Evolutionary conservation across 2,113 vertebrate species (phyloP).

Genomic region (Pyxicephalus adspersus): DNA sequence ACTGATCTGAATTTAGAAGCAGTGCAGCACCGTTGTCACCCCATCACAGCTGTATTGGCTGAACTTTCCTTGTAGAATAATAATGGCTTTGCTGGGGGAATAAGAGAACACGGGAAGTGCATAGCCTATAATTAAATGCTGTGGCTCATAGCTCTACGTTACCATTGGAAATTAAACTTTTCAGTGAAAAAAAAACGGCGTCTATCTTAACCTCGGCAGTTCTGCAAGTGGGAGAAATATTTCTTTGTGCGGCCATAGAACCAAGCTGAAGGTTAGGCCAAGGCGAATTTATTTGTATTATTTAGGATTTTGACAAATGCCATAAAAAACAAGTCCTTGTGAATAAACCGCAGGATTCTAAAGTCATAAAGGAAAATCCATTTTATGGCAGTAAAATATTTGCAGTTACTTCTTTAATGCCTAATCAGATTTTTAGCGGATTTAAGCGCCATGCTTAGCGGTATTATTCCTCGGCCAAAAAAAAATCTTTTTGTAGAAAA

Average conservation of each 20-base stretch:
- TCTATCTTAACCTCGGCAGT: not conserved
- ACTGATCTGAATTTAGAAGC: too few relatives aligned
- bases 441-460: too few relatives aligned
- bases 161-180: too few relatives aligned
- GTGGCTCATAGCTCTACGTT: too few relatives aligned
- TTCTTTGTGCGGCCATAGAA: not conserved
- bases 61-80: too few relatives aligned
- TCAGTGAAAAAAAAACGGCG: not conserved
- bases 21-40: too few relatives aligned
- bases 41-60: too few relatives aligned
- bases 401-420: not conserved
- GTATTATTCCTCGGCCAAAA: too few relatives aligned
- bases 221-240: not conserved
- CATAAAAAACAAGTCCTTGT: constrained; percentile 2
- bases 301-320: constrained; percentile 9
- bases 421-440: not conserved
- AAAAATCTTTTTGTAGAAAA: not conserved
- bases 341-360: not conserved
- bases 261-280: not conserved
- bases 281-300: not conserved
- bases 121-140: too few relatives aligned
- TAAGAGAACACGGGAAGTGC: too few relatives aligned
- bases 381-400: constrained; percentile 1
- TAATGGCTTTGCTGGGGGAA: too few relatives aligned
- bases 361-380: not conserved